Conservation (phyloP, 2,113 vertebrate species). For the Sigmodon hispidus region DNA sequence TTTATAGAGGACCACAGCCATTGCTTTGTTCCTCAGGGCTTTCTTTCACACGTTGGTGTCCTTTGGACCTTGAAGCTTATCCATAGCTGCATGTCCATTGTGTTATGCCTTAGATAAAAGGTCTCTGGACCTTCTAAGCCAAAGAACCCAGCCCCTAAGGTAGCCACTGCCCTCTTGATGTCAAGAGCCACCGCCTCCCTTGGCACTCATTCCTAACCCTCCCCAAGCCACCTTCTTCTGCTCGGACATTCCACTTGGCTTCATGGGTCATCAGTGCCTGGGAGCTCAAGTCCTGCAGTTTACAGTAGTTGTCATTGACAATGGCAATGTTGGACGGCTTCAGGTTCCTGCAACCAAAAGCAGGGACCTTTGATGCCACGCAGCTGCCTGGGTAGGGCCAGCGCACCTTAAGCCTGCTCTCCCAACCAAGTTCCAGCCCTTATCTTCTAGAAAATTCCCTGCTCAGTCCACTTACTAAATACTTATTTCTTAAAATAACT, state of each 20-base stretch:
- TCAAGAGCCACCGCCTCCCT: neutral
- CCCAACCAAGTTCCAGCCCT: neutral
- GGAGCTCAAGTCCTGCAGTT: constrained; percentile 85
- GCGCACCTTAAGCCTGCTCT: neutral
- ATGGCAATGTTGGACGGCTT: constrained; percentile 89
- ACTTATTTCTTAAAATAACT: neutral
- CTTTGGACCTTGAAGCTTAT: neutral
- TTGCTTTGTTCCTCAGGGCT: neutral
- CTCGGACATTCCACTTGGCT: constrained; percentile 85
- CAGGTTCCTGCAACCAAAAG: constrained; percentile 85
- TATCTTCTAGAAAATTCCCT: neutral
- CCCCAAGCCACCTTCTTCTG: constrained; percentile 81
- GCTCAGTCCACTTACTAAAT: neutral
- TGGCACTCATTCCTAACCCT: accelerated
- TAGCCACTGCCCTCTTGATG: neutral
- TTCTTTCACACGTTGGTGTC: neutral
- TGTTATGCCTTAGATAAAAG: neutral
- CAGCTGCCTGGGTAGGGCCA: neutral
- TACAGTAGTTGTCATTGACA: constrained; percentile 76
- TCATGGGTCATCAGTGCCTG: constrained; percentile 82
- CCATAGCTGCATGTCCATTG: accelerated
- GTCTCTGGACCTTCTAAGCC: neutral
- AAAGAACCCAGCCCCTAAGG: neutral
- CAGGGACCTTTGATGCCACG: accelerated
- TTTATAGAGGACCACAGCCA: neutral